Evolutionary conservation across 2,888 invertebrate species (phyloP).

Genomic region (Formica aserva): DNA sequence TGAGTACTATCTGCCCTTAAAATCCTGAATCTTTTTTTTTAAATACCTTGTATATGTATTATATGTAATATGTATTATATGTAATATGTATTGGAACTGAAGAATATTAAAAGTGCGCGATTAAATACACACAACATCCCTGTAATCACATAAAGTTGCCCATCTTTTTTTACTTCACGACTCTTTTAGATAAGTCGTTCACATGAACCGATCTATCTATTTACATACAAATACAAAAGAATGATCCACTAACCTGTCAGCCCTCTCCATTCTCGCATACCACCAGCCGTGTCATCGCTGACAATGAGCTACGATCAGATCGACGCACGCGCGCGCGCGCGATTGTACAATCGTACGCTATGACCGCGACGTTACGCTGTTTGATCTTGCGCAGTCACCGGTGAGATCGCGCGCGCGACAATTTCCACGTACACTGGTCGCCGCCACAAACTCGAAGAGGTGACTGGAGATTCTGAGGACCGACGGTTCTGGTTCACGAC

Average conservation of each 20-base stretch:
- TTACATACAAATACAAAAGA: neutral
- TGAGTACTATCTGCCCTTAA: too few species aligned
- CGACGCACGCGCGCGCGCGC: neutral
- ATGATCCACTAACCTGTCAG: constrained; percentile 59
- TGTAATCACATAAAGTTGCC: neutral
- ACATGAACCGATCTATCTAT: neutral
- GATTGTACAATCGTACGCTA: constrained; percentile 1
- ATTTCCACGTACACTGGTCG: constrained; percentile 65
- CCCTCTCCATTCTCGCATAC: constrained; percentile 34
- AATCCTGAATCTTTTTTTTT: too few species aligned
- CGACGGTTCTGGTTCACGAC: constrained; percentile 78
- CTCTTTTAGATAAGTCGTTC: neutral
- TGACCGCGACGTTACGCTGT: constrained; percentile 1
- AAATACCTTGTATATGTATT: too few species aligned
- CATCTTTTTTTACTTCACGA: neutral
- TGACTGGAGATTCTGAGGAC: constrained; percentile 79
- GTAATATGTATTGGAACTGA: neutral
- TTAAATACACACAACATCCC: neutral
- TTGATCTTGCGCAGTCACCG: constrained; percentile 45
- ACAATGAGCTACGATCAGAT: constrained; percentile 1
- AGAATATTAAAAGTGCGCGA: neutral
- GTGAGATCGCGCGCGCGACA: constrained; percentile 58
- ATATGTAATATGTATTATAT: neutral
- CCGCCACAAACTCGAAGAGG: constrained; percentile 75
- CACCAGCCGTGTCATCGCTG: constrained; percentile 43